These are phyloP conservation scores for Aphelenchoides besseyi DNA, from an alignment of 1,140 invertebrate species.

Conservation along the genomic window DNA sequence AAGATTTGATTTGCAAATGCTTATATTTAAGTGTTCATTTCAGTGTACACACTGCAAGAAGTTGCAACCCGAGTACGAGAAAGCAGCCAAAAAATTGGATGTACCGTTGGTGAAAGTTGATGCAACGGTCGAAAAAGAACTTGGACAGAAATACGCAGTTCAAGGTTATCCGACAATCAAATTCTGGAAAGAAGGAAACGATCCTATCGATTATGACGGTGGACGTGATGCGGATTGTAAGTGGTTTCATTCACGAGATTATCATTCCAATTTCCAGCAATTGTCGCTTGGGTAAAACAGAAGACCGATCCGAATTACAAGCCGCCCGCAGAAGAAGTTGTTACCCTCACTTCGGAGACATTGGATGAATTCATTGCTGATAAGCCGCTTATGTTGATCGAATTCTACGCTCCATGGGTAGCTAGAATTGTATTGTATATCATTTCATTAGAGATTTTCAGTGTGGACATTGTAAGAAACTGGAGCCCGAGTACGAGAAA, in stretches of 20 bases:
- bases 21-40: slow-evolving; percentile 7
- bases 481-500: slow-evolving; percentile 66
- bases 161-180: slow-evolving; percentile 71
- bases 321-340: slow-evolving; percentile 68
- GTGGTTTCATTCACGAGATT: slow-evolving; percentile 26
- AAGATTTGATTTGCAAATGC: slow-evolving; percentile 22
- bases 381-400: slow-evolving; percentile 67
- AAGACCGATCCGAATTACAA: slow-evolving; percentile 63
- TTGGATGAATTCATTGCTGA: slow-evolving; percentile 67
- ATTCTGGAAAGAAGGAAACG: slow-evolving; percentile 58
- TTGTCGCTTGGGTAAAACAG: slow-evolving; percentile 55
- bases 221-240: slow-evolving; percentile 54
- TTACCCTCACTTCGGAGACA: slow-evolving; percentile 67
- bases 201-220: slow-evolving; percentile 58
- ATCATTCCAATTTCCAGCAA: slow-evolving; percentile 44
- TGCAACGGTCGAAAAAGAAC: slow-evolving; percentile 56
- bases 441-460: slow-evolving; percentile 33
- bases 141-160: slow-evolving; percentile 57
- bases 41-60: slow-evolving; percentile 59
- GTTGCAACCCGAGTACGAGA: slow-evolving; percentile 90
- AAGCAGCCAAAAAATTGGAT: slow-evolving; percentile 81
- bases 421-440: slow-evolving; percentile 24
- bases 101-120: slow-evolving; percentile 73
- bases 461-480: slow-evolving; percentile 63
- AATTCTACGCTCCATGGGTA: slow-evolving; percentile 69